Base-by-base conservation (phyloP, 2,888 invertebrate species). In the Hylaea fasciaria region DNA sequence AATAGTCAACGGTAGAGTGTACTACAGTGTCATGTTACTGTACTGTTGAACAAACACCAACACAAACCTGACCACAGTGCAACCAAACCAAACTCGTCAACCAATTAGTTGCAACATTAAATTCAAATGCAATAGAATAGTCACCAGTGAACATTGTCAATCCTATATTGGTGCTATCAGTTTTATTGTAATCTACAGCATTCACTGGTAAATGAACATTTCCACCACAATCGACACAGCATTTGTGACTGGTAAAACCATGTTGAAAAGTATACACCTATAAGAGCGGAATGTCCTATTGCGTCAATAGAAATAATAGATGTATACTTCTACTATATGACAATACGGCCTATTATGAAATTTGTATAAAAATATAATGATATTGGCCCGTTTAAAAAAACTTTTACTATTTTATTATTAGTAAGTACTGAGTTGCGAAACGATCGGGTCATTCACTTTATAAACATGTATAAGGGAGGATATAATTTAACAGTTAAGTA, bases 111-210 rank as follows among this genome's bases (percentile, higher is more conserved):
- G 43, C 45, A 46, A 45, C 53, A 56, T 49, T 66, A 64, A 53
- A 59, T 63, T 58, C 61, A 65, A 64, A 61, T 64, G 54, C 62
- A 52, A 58, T 64, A 57, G 56, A 46, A 55, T 45, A 58, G 37
- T 29, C 43, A 60, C 62, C 59, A 22, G 35, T 62, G 62, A 64
- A 64, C 64, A 58, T 46, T 65, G 32, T 54, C 57, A 54, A 65
- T 52, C 48, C 62, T 11, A 45, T 64, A 57, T 53, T 10, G 7
- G 32, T 32, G 32, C 59, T 47, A 68, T 66, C 63, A 64, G 60
- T 62, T 68, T 68, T 62, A 68, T 61, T 57, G 64, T 65, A 65
- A 66, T 65, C 60, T 58, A 56, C 59, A 61, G 64, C 62, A 64
- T 57, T 50, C 44, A 45, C 37, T 45, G 53, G 37, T 37, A 44